A percentile compares a stretch with the other conserved stretches of the same genome.
phyloP scores from a whole-genome alignment of 92 coral and sea anemone species.

The Parazoanthus swiftii region DNA sequence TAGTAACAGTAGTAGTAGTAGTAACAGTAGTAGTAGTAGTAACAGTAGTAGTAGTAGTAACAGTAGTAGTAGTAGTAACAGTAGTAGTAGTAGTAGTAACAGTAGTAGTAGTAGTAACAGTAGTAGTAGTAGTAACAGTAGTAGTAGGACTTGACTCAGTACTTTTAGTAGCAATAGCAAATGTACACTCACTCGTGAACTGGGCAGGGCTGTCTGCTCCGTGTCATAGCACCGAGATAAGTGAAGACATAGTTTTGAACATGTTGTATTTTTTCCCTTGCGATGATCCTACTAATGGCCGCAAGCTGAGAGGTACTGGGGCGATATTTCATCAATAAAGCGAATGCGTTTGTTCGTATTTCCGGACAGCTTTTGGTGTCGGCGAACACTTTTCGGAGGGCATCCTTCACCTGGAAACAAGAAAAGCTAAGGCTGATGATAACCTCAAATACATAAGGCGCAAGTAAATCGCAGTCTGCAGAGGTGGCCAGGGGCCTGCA shows the following conservation, averaged over 20 bases:
- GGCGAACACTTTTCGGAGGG: conserved; percentile 40
- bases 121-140: no score
- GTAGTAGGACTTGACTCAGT: no score
- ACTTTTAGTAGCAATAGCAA: background rate
- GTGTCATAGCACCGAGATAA: conserved; percentile 18
- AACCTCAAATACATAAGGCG: background rate
- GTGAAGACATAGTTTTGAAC: conserved; percentile 51
- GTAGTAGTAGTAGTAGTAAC: no score
- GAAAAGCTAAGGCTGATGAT: background rate
- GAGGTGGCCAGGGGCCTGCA: no score
- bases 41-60: no score
- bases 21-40: no score
- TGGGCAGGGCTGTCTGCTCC: conserved; percentile 42
- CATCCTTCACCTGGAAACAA: conserved; percentile 38
- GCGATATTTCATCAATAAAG: conserved; percentile 42
- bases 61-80: no score
- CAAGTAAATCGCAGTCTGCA: no score
- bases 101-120: no score
- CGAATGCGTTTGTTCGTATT: conserved; percentile 54
- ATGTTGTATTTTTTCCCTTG: conserved; percentile 37
- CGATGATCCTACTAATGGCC: conserved; percentile 18
- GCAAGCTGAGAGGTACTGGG: conserved; percentile 43
- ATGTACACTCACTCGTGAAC: conserved; percentile 21
- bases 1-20: no score
- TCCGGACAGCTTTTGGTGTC: conserved; percentile 47